Evolutionary conservation across 1,140 invertebrate species (phyloP).

Genomic region (Polypedilum pembai): DNA sequence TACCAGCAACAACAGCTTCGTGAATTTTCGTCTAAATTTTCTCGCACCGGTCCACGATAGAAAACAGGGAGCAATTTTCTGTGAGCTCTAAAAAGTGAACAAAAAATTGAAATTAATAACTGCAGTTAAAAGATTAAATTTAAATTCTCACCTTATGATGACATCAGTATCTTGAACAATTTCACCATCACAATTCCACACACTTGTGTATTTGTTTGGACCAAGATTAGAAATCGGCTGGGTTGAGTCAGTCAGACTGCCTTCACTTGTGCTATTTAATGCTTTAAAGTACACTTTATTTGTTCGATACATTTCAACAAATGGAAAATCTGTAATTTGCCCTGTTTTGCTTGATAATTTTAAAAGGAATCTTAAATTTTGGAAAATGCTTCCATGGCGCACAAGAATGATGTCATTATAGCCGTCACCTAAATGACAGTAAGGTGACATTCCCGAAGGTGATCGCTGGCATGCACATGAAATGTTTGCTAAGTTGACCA

Average conservation of each 20-base stretch:
- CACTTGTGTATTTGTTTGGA: constrained; percentile 43
- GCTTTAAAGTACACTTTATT: constrained; percentile 66
- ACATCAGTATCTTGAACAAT: constrained; percentile 60
- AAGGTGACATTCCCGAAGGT: constrained; percentile 69
- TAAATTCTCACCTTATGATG: constrained; percentile 54
- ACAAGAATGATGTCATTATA: constrained; percentile 72
- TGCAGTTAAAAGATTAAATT: not conserved
- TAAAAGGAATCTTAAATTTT: constrained; percentile 64
- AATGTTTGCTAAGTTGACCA: constrained; percentile 70
- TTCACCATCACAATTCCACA: constrained; percentile 86
- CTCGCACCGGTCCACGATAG: constrained; percentile 42
- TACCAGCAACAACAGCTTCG: not conserved
- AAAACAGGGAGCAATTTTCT: constrained; percentile 52
- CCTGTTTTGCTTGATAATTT: constrained; percentile 52
- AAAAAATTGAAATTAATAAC: constrained; percentile 21
- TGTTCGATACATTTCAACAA: constrained; percentile 68
- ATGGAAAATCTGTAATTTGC: constrained; percentile 62
- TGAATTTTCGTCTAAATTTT: not conserved
- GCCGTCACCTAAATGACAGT: constrained; percentile 75
- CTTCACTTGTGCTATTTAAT: constrained; percentile 37
- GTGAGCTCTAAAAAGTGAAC: constrained; percentile 41
- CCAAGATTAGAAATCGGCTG: constrained; percentile 35
- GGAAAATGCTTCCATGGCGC: constrained; percentile 61
- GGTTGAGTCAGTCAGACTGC: constrained; percentile 39
- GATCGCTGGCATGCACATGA: constrained; percentile 67